Conservation (phyloP, 53 echinoderm and acorn worm genomes). For the Paracentrotus lividus region DNA sequence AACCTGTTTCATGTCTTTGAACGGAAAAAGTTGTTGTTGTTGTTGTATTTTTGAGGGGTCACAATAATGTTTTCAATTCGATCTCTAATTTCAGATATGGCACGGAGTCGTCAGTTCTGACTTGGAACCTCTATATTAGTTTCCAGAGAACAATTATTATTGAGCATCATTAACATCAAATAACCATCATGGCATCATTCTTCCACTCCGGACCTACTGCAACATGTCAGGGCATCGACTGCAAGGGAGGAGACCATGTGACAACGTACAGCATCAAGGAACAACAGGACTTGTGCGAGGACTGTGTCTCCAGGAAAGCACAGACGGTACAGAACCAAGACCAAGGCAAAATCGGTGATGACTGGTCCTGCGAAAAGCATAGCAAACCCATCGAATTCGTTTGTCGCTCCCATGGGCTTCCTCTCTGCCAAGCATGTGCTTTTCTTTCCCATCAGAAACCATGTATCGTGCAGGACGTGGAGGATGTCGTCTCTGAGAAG, state of each 20-base stretch:
- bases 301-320: conserved; percentile 9
- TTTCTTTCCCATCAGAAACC: conserved; percentile 55
- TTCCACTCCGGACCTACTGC: background rate
- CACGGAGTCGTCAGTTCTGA: background rate
- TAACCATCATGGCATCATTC: conserved; percentile 28
- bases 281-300: conserved; percentile 44
- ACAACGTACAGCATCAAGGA: conserved; percentile 49
- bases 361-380: conserved; percentile 56
- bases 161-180: background rate
- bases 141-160: background rate
- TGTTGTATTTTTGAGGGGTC: too few species aligned
- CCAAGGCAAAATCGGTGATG: background rate
- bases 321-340: background rate
- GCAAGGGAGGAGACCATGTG: background rate
- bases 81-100: background rate
- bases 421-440: conserved; percentile 42
- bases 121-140: background rate
- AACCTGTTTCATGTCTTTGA: background rate
- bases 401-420: background rate
- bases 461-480: conserved; percentile 23
- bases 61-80: background rate
- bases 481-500: conserved; percentile 9
- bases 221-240: conserved; percentile 43
- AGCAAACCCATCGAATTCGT: conserved; percentile 34
- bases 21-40: background rate